Percentiles rank a stretch among this genome's conserved stretches.
phyloP scores from a whole-genome alignment of 2,113 vertebrate genomes.

The Cathartes aura region DNA sequence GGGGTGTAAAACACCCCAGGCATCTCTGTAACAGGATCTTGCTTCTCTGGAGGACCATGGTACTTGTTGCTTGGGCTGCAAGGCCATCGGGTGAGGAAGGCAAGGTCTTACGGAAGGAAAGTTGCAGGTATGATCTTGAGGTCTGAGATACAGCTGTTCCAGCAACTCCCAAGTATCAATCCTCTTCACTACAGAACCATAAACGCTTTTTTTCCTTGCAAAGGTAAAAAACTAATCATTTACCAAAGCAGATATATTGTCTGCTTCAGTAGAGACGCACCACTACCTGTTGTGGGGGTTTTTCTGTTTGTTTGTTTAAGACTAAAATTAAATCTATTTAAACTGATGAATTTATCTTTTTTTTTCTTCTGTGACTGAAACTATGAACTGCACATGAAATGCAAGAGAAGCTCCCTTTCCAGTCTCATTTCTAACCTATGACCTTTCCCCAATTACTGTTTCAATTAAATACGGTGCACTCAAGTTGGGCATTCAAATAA shows the following conservation, averaged over 20 bases:
- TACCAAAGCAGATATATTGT: background rate
- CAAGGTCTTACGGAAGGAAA: background rate
- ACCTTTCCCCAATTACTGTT: constrained; percentile 11
- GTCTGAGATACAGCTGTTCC: background rate
- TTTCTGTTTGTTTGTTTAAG: background rate
- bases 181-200: background rate
- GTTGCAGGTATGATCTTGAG: background rate
- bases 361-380: background rate
- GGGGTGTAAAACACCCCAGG: background rate
- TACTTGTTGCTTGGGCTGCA: background rate
- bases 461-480: constrained; percentile 54
- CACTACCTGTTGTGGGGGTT: accelerated
- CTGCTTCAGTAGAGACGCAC: background rate
- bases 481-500: constrained; percentile 46
- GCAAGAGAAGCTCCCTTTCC: background rate
- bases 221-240: background rate
- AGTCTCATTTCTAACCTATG: background rate
- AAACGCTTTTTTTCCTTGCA: accelerated
- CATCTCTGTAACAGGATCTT: background rate
- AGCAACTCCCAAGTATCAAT: background rate
- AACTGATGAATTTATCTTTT: background rate
- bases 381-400: background rate
- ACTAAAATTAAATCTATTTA: background rate
- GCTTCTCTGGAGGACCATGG: background rate
- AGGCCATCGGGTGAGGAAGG: background rate